Base-by-base conservation (phyloP, 2,113 vertebrate genomes). In the Sorex fumeus region DNA sequence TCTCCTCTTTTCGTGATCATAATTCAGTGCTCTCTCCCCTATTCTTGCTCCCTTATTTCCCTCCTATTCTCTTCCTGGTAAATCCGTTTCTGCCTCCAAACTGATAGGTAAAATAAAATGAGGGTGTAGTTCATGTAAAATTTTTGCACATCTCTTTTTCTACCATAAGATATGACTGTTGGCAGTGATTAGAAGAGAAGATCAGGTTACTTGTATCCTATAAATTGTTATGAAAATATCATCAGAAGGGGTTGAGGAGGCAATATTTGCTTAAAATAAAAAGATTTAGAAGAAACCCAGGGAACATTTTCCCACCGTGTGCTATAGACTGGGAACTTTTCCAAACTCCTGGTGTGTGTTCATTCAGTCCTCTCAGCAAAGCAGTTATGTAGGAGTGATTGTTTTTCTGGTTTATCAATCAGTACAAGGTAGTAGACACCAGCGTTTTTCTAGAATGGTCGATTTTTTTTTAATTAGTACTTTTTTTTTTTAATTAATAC, bases 401-500 rank as follows among this genome's bases (percentile, higher is more conserved):
- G 3, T 43, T 76, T 88, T 70, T 21, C 95, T 98, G 94, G 94
- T 97, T 84, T 94, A 92, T 88, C 95, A 90, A 95, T 91, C 94
- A 91, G 95, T 95, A 88, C 93, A 90, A 97, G 27, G 30, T 78
- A 23, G 9, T n/a, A 6, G 23, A 28, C 95, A 97, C 97, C 96
- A 67, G 76, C 94, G 94, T 96, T 95, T 95, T 96, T 96, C 95
- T 97, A 96, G 94, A 93, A 96, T 97, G 94, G 89, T 91, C 93
- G 91, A 96, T 96, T 18, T 53, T 53, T 53, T 53, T 53, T 95
- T 92, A 93, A 93, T 91, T 97, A 30, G n/a, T 96, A 74, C 95
- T 96, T 96, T 90, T 43, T 53, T 53, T 53, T 53, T 53, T 95
- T 92, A 93, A 93, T 91, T 97, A 30, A 67, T 96, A 74, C 95